Percentiles rank a stretch among this genome's conserved stretches.
Evolutionary conservation across 1,140 invertebrate species (phyloP).

Genomic region (Musca vetustissima): DNA sequence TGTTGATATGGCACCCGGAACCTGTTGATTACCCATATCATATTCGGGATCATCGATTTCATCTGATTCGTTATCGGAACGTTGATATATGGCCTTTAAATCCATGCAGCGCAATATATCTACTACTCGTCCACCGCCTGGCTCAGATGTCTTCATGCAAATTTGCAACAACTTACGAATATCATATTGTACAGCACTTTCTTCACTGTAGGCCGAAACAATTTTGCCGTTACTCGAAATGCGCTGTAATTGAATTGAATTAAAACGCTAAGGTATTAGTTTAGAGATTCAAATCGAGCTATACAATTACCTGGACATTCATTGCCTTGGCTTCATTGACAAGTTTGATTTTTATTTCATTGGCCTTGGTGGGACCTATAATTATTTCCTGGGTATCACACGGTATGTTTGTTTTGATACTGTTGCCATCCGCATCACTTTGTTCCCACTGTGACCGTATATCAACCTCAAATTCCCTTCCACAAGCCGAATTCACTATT

Average conservation of each 20-base stretch:
- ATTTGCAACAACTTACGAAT: constrained; percentile 48
- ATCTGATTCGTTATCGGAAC: constrained; percentile 28
- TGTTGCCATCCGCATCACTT: constrained; percentile 28
- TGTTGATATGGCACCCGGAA: constrained; percentile 48
- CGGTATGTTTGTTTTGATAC: neutral
- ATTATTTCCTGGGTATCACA: constrained; percentile 43
- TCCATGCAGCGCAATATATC: constrained; percentile 52
- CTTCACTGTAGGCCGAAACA: constrained; percentile 31
- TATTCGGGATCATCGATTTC: constrained; percentile 45
- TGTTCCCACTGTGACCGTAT: constrained; percentile 51
- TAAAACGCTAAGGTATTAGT: too few species aligned
- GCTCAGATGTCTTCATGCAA: constrained; percentile 48
- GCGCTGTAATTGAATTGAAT: constrained; percentile 28
- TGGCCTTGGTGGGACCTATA: constrained; percentile 44
- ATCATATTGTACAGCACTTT: constrained; percentile 47
- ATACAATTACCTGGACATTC: constrained; percentile 40
- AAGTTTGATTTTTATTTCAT: constrained; percentile 51
- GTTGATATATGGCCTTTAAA: constrained; percentile 49
- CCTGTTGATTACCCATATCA: constrained; percentile 52
- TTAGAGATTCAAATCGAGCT: neutral
- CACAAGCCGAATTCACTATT: constrained; percentile 46
- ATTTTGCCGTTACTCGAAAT: constrained; percentile 36
- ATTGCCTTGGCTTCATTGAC: constrained; percentile 53
- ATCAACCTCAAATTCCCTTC: constrained; percentile 48
- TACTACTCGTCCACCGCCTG: constrained; percentile 38